Evolutionary conservation across 37 sponge, comb jelly and placozoan genomes (phyloP).

Genomic region (Chondrosia reniformis): DNA sequence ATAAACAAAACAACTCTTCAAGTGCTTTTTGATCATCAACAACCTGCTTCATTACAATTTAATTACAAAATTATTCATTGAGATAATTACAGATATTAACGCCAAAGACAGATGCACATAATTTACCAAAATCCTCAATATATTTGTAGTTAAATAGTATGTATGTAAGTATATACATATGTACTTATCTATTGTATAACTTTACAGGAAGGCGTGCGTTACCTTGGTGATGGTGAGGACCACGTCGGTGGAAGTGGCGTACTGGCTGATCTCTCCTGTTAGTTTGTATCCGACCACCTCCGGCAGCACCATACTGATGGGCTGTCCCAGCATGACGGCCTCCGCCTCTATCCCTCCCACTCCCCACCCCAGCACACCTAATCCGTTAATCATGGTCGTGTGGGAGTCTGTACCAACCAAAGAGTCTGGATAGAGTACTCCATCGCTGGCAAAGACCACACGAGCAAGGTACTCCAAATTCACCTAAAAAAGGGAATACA

Average conservation of each 20-base stretch:
- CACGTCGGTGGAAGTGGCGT: constrained; percentile 84
- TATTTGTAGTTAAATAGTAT: too few relatives aligned
- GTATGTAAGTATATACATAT: too few relatives aligned
- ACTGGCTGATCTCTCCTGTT: constrained; percentile 49
- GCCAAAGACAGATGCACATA: background rate
- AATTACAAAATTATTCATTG: background rate
- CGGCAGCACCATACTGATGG: constrained; percentile 89
- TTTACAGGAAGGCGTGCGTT: background rate
- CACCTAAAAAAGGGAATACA: constrained; percentile 74
- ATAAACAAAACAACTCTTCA: too few relatives aligned
- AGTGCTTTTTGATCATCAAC: background rate
- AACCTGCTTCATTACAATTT: background rate
- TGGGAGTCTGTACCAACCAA: constrained; percentile 94
- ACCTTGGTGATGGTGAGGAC: constrained; percentile 94
- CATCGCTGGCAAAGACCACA: constrained; percentile 73
- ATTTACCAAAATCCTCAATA: too few relatives aligned
- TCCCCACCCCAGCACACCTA: constrained; percentile 92
- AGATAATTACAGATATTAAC: background rate
- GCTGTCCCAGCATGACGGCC: constrained; percentile 87
- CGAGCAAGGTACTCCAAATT: constrained; percentile 88
- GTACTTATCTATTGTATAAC: too few relatives aligned
- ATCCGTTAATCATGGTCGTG: constrained; percentile 94
- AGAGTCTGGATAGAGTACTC: constrained; percentile 84
- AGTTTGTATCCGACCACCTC: constrained; percentile 89
- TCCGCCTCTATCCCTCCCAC: constrained; percentile 96